These are phyloP conservation scores for Sitobion miscanthi DNA, from an alignment of 1,140 invertebrate genomes.

Conservation along the genomic window DNA sequence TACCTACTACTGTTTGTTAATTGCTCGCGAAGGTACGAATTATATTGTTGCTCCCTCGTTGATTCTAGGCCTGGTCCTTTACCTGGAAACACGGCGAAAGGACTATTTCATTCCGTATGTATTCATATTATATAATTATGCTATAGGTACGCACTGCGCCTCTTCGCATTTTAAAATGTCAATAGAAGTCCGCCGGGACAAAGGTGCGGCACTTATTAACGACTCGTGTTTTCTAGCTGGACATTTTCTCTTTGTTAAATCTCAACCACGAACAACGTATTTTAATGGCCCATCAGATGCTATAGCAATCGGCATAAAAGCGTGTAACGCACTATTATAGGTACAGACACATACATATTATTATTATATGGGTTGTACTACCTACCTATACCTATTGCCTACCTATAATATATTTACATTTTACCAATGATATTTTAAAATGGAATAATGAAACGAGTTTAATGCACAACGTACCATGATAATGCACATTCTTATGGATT, in stretches of 20 bases:
- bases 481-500: slow-evolving; percentile 23
- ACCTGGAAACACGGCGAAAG: not conserved
- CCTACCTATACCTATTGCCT: not conserved
- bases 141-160: not conserved
- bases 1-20: not conserved
- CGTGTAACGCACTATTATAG: not conserved
- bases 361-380: not conserved
- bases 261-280: not conserved
- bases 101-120: not conserved
- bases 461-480: slow-evolving; percentile 13
- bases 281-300: not conserved
- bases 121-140: not conserved
- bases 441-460: not conserved
- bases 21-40: not conserved
- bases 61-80: not conserved
- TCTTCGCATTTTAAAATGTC: not conserved
- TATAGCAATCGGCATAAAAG: slow-evolving; percentile 8
- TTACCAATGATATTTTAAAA: slow-evolving; percentile 28
- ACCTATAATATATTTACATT: slow-evolving; percentile 35
- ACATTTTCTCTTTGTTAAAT: slow-evolving; percentile 29
- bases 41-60: not conserved
- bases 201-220: slow-evolving; percentile 18
- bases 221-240: not conserved
- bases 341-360: not conserved
- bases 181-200: not conserved